These are phyloP conservation scores for Oreochromis aureus DNA, from an alignment of 2,113 vertebrate species.

Conservation along the genomic window DNA sequence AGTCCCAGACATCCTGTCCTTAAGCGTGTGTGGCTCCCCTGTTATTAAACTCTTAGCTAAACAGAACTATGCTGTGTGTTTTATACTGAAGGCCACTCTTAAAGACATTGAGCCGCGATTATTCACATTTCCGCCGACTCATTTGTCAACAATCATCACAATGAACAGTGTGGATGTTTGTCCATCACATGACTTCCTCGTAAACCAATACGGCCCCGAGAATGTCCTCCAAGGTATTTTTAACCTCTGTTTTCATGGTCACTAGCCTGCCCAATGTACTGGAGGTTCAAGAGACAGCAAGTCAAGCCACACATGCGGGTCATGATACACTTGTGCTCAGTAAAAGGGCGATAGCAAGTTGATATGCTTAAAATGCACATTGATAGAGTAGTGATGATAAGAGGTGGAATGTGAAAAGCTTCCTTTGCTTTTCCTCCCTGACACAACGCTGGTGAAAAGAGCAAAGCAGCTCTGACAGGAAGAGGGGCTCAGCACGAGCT, in stretches of 20 bases:
- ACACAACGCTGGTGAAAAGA: not conserved
- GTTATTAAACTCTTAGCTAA: not conserved
- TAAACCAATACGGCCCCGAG: not conserved
- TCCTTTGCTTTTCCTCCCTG: not conserved
- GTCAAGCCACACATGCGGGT: not conserved
- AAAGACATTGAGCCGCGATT: not conserved
- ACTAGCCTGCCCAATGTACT: not conserved
- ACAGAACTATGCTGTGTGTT: not conserved
- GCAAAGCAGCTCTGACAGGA: not conserved
- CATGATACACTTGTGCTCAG: not conserved
- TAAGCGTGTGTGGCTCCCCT: not conserved
- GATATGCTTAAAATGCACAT: not conserved
- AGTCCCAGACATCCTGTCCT: not conserved
- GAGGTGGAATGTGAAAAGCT: not conserved
- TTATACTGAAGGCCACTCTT: not conserved
- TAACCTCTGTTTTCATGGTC: constrained; percentile 4
- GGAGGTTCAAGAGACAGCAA: not conserved
- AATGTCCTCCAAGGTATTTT: constrained; percentile 23
- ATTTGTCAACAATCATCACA: not conserved
- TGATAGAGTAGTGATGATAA: not conserved
- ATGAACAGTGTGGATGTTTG: not conserved
- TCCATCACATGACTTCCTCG: constrained; percentile 4
- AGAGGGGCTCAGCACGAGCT: not conserved
- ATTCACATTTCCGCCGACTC: not conserved
- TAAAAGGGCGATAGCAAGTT: not conserved